Percentiles rank a stretch among this genome's conserved stretches.
These are phyloP conservation scores for Metridium senile DNA, from an alignment of 92 coral and sea anemone genomes.

Conservation along the genomic window DNA sequence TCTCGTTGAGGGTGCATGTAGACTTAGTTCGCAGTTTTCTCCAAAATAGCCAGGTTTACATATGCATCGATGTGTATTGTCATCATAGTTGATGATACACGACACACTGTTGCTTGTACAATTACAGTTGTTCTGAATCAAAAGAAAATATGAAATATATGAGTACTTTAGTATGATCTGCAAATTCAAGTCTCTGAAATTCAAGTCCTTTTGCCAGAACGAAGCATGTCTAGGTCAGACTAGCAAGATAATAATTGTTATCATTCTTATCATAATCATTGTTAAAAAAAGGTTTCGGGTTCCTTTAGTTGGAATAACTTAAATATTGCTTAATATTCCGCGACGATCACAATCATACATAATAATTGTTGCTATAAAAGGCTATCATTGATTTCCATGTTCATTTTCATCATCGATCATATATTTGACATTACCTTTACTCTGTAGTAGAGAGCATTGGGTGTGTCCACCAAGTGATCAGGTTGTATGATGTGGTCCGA, in stretches of 20 bases:
- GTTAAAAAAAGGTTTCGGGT: no score
- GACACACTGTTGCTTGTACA: not conserved
- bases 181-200: not conserved
- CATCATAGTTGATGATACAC: not conserved
- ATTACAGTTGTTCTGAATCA: not conserved
- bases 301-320: no score
- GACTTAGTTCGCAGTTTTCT: not conserved
- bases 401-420: not conserved
- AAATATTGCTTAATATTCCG: no score
- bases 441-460: slow-evolving; percentile 13
- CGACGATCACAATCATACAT: not conserved
- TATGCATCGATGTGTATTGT: not conserved
- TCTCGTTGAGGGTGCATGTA: no score
- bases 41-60: slow-evolving; percentile 11
- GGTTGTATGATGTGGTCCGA: slow-evolving; percentile 32
- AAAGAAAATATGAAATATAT: not conserved
- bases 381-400: not conserved
- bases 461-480: slow-evolving; percentile 1
- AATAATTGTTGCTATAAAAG: not conserved
- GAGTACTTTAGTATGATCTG: not conserved
- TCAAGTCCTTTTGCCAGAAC: not conserved
- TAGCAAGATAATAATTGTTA: not conserved
- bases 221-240: no score
- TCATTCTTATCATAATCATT: not conserved
- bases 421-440: not conserved